These are phyloP conservation scores for Laupala kohalensis DNA, from an alignment of 1,140 invertebrate species.

Conservation along the genomic window DNA sequence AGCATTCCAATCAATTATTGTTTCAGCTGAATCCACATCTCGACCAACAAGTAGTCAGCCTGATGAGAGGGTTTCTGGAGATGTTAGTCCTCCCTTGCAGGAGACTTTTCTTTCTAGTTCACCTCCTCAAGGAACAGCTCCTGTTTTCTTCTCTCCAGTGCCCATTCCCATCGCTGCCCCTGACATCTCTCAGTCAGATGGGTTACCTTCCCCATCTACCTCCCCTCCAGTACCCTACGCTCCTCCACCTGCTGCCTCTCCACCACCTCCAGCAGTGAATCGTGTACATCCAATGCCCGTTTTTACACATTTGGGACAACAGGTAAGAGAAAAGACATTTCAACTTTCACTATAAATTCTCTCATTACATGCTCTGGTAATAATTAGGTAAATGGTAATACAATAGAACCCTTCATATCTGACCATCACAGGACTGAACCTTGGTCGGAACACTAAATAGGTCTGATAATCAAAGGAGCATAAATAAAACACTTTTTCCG, in stretches of 20 bases:
- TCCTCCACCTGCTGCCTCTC: not conserved
- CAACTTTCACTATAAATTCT: too few species aligned
- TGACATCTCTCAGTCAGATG: not conserved
- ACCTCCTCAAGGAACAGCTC: too few species aligned
- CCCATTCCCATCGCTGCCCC: not conserved
- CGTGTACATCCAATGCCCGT: not conserved
- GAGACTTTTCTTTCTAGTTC: too few species aligned
- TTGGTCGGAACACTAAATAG: not conserved
- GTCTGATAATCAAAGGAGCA: too few species aligned
- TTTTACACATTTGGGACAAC: slow-evolving; percentile 8
- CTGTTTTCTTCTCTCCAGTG: too few species aligned
- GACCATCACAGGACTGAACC: not conserved
- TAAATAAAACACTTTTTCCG: not conserved
- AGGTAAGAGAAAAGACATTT: too few species aligned
- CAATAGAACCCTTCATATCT: not conserved
- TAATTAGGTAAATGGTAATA: not conserved
- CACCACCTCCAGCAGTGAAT: not conserved
- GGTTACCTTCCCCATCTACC: not conserved
- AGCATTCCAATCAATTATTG: too few species aligned
- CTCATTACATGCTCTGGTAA: too few species aligned
- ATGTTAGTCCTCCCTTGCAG: too few species aligned
- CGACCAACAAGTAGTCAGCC: too few species aligned
- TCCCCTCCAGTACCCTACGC: not conserved
- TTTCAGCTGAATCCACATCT: too few species aligned
- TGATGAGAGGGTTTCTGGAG: too few species aligned